Conservation (phyloP, 2,797 vertebrate species). For the Macrochelys suwanniensis region DNA sequence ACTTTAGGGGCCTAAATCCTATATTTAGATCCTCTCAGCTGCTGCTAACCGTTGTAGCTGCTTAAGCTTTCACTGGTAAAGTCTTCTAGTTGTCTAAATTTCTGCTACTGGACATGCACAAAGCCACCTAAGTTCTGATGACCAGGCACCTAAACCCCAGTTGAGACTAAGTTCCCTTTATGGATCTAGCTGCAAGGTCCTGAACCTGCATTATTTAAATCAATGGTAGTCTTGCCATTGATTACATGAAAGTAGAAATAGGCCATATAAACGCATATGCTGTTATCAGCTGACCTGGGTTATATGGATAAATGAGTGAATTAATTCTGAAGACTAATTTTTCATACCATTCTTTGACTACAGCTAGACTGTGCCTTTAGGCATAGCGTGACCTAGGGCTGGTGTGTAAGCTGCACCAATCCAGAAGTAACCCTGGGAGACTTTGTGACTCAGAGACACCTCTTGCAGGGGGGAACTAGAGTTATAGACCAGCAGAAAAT, state of each 20-base stretch:
- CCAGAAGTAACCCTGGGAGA: neutral
- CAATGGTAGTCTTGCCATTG: neutral
- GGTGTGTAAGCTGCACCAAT: neutral
- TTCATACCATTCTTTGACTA: neutral
- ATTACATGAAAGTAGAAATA: neutral
- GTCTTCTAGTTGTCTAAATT: neutral
- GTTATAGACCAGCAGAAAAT: neutral
- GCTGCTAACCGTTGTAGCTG: neutral
- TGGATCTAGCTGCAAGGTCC: too few species aligned
- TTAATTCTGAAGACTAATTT: neutral
- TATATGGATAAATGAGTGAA: rapidly evolving
- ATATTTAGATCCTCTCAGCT: neutral
- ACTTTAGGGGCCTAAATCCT: neutral
- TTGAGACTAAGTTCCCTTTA: too few species aligned
- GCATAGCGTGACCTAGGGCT: neutral
- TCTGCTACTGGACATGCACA: neutral
- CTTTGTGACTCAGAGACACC: neutral
- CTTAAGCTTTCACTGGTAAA: neutral
- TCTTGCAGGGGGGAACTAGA: rapidly evolving
- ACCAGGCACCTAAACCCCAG: neutral
- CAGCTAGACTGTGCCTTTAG: neutral
- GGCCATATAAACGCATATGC: rapidly evolving
- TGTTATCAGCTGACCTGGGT: neutral
- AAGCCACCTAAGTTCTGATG: neutral
- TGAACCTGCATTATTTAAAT: neutral